Base-by-base conservation (phyloP, 1,140 invertebrate genomes). In the Heliconius eleuchia region DNA sequence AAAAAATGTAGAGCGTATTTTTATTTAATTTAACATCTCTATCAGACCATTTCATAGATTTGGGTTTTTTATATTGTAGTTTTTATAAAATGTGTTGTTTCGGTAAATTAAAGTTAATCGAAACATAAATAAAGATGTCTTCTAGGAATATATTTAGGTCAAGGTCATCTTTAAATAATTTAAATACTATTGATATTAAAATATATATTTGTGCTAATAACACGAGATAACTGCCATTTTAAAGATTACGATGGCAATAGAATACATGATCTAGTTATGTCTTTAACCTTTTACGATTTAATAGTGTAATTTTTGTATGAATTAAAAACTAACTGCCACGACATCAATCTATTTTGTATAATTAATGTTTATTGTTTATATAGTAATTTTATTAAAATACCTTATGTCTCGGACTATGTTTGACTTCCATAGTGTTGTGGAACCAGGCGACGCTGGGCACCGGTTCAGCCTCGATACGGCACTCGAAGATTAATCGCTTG, bases 401-500 rank as follows among this genome's bases (percentile, higher is more conserved):
- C 96, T 98, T 98, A 93, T 98, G 98, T 91, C 98, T 97, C 83
- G 96, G 85, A 84, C 97, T 96, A 90, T 97, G 97, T 87, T 96
- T 96, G 81, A 98, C 98, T 82, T 96, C 94, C 81, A 95, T 96
- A 78, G 97, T 97, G 95, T 98, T 97, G 92, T 98, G 98, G 95
- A 97, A 99, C 99, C 99, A 99, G 83, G 96, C 96, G 76, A 99
- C 98, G 83, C 96, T 96, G 76, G 99, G 99, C 86, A 97, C 96
- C 30, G 99, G 99, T 94, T 99, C 98, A 80, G 99, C 98, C 88
- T 98, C 97, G 85, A 99, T 98, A 86, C 98, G 96, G 95, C 98
- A 99, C 95, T 99, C 99, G 95, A 99, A 99, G 85, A 99, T 96
- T 83, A 99, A 95, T 91, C 98, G 96, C 95, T 99, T 98, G 79